Evolutionary conservation across 1,140 invertebrate species (phyloP).

Genomic region (Harpegnathos saltator): DNA sequence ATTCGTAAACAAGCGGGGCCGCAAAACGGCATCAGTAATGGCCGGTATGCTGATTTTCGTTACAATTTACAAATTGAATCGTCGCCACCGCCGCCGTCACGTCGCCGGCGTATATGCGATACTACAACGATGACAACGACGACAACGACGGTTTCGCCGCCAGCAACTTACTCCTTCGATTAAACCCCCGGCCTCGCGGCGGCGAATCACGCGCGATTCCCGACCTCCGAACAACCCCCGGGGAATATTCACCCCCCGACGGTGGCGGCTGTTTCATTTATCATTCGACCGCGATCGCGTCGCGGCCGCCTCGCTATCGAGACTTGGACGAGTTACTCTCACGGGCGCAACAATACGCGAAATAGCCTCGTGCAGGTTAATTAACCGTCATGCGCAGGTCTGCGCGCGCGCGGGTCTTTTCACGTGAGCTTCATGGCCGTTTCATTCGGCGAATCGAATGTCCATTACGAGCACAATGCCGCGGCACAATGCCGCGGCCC

Average conservation of each 20-base stretch:
- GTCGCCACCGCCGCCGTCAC: not conserved
- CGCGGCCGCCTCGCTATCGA: not conserved
- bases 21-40: slow-evolving; percentile 58
- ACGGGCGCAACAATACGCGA: slow-evolving; percentile 16
- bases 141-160: not conserved
- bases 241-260: not conserved
- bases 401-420: slow-evolving; percentile 31
- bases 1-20: slow-evolving; percentile 43
- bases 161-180: not conserved
- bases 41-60: slow-evolving; percentile 41
- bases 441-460: slow-evolving; percentile 44
- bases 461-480: slow-evolving; percentile 51
- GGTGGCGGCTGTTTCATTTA: slow-evolving; percentile 6
- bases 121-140: too few species aligned
- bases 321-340: not conserved
- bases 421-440: not conserved
- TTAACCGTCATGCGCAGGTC: slow-evolving; percentile 54
- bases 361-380: slow-evolving; percentile 37
- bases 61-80: slow-evolving; percentile 48
- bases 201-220: not conserved
- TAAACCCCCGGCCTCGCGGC: not conserved
- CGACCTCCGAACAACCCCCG: too few species aligned
- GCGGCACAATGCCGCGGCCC: slow-evolving; percentile 35
- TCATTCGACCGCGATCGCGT: not conserved
- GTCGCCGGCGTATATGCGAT: not conserved